These are phyloP conservation scores for Muntiacus muntjak DNA, from an alignment of 2,113 vertebrate genomes.

Conservation along the genomic window DNA sequence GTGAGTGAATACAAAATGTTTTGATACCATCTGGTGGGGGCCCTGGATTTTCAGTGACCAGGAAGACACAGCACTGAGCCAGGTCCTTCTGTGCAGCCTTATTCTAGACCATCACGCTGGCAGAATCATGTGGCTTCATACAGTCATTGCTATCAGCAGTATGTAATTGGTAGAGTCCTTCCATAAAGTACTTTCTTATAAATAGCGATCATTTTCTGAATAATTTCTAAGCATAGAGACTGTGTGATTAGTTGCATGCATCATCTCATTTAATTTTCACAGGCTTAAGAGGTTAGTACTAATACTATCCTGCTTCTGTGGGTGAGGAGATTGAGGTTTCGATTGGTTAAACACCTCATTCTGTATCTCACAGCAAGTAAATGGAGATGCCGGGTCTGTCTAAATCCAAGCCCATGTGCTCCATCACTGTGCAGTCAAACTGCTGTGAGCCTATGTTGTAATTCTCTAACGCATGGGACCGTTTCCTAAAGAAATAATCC, in stretches of 20 bases:
- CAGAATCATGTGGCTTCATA: accelerated
- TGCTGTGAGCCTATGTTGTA: accelerated
- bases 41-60: accelerated
- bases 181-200: not conserved
- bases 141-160: not conserved
- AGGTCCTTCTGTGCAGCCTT: accelerated
- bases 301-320: not conserved
- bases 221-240: not conserved
- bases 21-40: too few relatives aligned
- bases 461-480: not conserved
- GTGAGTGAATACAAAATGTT: not conserved
- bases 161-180: not conserved
- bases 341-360: not conserved
- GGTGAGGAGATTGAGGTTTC: not conserved
- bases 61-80: too few relatives aligned
- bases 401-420: not conserved
- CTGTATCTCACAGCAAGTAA: accelerated
- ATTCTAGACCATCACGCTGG: accelerated
- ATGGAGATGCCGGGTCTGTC: accelerated
- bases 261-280: not conserved
- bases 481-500: not conserved
- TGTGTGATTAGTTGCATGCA: not conserved
- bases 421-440: accelerated
- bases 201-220: not conserved
- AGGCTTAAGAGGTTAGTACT: not conserved